A percentile compares a stretch with the other conserved stretches of the same genome.
phyloP scores from a whole-genome alignment of 2,797 vertebrate species.

The Lindbergichthys nudifrons region DNA sequence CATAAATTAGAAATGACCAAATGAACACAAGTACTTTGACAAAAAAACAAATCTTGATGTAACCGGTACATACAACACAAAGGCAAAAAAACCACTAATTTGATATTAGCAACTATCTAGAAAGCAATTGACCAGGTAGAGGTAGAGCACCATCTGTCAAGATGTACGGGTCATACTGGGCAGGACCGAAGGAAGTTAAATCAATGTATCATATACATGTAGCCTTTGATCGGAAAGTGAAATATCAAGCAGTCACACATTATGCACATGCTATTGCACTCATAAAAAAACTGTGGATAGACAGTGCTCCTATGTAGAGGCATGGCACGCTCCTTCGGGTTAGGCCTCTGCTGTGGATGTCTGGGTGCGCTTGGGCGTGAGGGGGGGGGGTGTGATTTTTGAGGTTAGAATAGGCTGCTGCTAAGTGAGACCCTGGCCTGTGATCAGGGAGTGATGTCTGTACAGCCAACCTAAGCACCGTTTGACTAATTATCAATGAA shows the following conservation, averaged over 20 bases:
- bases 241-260: slow-evolving; percentile 78
- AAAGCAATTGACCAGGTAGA: slow-evolving; percentile 88
- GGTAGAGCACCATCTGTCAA: slow-evolving; percentile 94
- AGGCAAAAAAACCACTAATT: slow-evolving; percentile 74
- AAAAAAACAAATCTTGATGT: slow-evolving; percentile 90
- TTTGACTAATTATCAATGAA: slow-evolving; percentile 46
- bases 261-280: slow-evolving; percentile 89
- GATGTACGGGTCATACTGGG: slow-evolving; percentile 83
- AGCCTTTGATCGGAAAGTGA: slow-evolving; percentile 69
- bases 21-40: slow-evolving; percentile 88
- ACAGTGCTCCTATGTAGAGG: slow-evolving; percentile 83
- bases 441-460: slow-evolving; percentile 50
- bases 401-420: slow-evolving; percentile 65
- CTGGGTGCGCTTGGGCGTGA: slow-evolving; percentile 45
- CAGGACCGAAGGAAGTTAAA: slow-evolving; percentile 81
- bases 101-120: slow-evolving; percentile 84
- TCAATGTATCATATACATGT: slow-evolving; percentile 63
- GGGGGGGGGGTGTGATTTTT: slow-evolving; percentile 48
- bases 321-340: slow-evolving; percentile 82
- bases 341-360: slow-evolving; percentile 65
- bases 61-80: slow-evolving; percentile 94
- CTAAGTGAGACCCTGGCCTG: slow-evolving; percentile 53
- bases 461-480: slow-evolving; percentile 59
- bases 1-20: slow-evolving; percentile 88
- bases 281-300: slow-evolving; percentile 78